Conservation (phyloP, 2,113 vertebrate genomes). For the Sylvilagus bachmani region DNA sequence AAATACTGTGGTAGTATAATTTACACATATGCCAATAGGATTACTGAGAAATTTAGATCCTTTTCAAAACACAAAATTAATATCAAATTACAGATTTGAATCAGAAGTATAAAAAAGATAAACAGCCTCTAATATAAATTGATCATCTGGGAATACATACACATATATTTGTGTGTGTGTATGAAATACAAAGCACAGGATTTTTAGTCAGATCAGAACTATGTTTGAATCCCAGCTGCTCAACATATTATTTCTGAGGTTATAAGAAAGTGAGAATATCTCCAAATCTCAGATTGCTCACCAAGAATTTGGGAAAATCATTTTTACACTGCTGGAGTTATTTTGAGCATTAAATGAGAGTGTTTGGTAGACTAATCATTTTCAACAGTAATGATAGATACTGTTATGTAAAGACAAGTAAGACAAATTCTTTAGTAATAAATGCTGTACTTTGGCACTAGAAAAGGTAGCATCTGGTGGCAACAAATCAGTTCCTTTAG, state of each 20-base stretch:
- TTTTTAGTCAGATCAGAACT: neutral
- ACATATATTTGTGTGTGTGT: neutral
- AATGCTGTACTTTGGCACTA: neutral
- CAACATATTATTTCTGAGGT: neutral
- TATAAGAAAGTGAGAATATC: neutral
- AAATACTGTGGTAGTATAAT: neutral
- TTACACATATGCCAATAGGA: neutral
- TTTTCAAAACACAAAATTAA: neutral
- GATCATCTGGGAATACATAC: neutral
- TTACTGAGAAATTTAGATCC: neutral
- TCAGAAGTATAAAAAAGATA: conserved; percentile 23
- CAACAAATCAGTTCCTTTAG: neutral
- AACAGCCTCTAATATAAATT: neutral
- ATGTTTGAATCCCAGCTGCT: neutral
- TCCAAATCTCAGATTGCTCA: neutral
- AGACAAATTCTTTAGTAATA: neutral
- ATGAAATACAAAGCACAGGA: neutral
- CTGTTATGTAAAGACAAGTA: neutral
- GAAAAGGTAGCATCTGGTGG: neutral
- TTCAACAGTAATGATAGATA: neutral
- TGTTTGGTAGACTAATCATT: neutral
- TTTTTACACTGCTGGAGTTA: neutral
- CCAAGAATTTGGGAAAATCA: neutral
- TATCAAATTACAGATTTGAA: neutral
- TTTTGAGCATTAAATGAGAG: neutral